Evolutionary conservation across 2,113 vertebrate genomes (phyloP).

Genomic region (Neolamprologus hecqui): DNA sequence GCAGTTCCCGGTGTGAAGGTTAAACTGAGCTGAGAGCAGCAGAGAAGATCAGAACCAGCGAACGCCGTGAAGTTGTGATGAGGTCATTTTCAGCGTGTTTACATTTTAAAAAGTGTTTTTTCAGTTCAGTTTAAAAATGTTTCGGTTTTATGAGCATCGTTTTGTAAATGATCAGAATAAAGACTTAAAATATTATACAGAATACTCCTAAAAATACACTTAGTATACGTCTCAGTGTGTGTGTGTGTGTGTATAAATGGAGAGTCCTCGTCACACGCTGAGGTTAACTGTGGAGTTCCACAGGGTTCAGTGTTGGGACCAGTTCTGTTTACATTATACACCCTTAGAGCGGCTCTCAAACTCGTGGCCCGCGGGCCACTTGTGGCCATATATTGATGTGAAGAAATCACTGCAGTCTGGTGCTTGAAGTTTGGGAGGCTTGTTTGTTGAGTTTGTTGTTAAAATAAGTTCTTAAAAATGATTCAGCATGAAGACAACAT

Average conservation of each 20-base stretch:
- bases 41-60: not conserved
- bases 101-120: not conserved
- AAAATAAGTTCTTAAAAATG: not conserved
- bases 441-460: not conserved
- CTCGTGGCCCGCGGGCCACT: not conserved
- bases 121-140: not conserved
- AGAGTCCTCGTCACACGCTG: not conserved
- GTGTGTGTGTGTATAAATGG: rapidly evolving
- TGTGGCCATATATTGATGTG: not conserved
- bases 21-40: not conserved
- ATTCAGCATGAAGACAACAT: not conserved
- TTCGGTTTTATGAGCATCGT: not conserved
- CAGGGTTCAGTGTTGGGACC: not conserved
- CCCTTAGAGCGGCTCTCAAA: not conserved
- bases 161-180: not conserved
- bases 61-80: not conserved
- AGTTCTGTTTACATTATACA: not conserved
- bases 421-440: not conserved
- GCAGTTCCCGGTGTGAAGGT: rapidly evolving
- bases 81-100: not conserved
- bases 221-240: too few relatives aligned
- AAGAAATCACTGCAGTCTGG: not conserved
- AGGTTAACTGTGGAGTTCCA: not conserved
- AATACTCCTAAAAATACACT: too few relatives aligned
- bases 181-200: too few relatives aligned